Evolutionary conservation across 2,113 vertebrate genomes (phyloP).

Genomic region (Turnix velox): DNA sequence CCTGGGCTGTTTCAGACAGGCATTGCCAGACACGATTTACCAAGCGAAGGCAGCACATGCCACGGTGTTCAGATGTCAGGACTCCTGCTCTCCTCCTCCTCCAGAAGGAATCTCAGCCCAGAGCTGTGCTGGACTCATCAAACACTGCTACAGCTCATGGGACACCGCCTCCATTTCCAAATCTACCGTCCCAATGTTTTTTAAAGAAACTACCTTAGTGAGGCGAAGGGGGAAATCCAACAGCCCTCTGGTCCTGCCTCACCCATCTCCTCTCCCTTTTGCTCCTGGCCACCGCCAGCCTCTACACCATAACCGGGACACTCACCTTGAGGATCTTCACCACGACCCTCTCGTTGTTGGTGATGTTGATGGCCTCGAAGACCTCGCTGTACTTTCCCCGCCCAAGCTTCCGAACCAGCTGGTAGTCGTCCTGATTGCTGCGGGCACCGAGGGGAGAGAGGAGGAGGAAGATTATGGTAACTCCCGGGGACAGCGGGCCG

Average conservation of each 20-base stretch:
- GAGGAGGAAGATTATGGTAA: not conserved
- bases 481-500: not conserved
- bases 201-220: not conserved
- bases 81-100: not conserved
- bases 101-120: not conserved
- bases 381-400: slow-evolving; percentile 98
- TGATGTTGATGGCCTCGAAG: slow-evolving; percentile 98
- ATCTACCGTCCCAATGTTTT: not conserved
- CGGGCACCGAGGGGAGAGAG: not conserved
- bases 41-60: not conserved
- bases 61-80: not conserved
- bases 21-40: not conserved
- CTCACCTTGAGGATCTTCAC: slow-evolving; percentile 99
- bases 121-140: not conserved
- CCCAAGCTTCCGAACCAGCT: slow-evolving; percentile 94
- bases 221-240: not conserved
- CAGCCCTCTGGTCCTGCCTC: not conserved
- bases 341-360: slow-evolving; percentile 96
- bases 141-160: fast-evolving
- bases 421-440: slow-evolving; percentile 98
- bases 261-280: not conserved
- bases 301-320: not conserved
- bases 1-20: not conserved
- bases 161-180: not conserved
- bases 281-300: not conserved